Evolutionary conservation across 2,113 vertebrate genomes (phyloP).

Genomic region (Lophotis ruficrista): DNA sequence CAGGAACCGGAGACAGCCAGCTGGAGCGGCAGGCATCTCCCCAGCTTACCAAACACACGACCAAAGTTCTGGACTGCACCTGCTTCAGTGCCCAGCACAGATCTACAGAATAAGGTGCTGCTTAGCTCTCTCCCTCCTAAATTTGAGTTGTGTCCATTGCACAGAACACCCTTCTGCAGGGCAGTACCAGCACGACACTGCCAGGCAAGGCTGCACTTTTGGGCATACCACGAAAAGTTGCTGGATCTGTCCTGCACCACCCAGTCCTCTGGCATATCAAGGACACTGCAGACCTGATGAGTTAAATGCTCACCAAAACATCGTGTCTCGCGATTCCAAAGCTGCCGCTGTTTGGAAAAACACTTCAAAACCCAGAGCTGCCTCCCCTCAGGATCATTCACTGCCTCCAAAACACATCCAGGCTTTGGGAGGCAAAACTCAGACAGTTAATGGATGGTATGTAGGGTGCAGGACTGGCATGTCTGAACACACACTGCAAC

Average conservation of each 20-base stretch:
- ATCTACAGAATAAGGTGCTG: background rate
- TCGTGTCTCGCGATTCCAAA: background rate
- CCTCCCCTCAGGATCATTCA: background rate
- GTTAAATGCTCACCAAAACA: background rate
- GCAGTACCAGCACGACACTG: background rate
- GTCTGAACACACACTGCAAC: background rate
- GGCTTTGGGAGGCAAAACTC: background rate
- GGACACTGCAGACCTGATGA: background rate
- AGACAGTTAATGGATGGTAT: background rate
- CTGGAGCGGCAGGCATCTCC: background rate
- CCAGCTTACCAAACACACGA: accelerated
- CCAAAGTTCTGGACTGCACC: background rate
- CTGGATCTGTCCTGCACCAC: background rate
- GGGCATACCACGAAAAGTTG: background rate
- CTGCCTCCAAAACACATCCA: background rate
- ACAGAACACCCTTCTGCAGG: background rate
- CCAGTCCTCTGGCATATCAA: background rate
- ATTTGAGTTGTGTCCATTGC: background rate
- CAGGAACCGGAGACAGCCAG: background rate
- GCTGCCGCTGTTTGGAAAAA: background rate
- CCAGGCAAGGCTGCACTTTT: background rate
- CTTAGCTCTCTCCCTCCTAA: background rate
- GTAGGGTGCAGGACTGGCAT: background rate
- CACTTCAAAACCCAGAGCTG: background rate
- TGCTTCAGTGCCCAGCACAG: background rate